These are phyloP conservation scores for Galeruca laticollis DNA, from an alignment of 2,888 invertebrate genomes.

Conservation along the genomic window DNA sequence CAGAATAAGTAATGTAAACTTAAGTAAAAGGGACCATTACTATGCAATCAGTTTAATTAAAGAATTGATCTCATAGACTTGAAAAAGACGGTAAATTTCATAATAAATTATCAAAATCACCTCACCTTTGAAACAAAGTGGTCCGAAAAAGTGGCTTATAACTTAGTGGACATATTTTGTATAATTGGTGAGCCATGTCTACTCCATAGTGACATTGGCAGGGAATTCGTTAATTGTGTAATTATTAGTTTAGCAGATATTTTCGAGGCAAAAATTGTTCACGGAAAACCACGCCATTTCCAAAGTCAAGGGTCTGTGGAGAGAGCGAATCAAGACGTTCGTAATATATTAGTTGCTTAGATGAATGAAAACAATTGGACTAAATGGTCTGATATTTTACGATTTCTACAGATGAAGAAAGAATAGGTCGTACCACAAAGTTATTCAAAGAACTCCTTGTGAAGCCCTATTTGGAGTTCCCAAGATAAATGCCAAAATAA, in stretches of 20 bases:
- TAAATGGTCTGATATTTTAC: not conserved
- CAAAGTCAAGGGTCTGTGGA: too few relatives aligned
- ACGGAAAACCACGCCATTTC: conserved; percentile 41
- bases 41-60: not conserved
- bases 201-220: conserved; percentile 56
- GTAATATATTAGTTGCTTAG: conserved; percentile 11
- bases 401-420: conserved; percentile 36
- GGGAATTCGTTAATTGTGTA: conserved; percentile 38
- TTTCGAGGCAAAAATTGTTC: not conserved
- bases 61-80: not conserved
- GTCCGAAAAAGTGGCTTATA: conserved; percentile 57
- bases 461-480: conserved; percentile 26
- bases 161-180: conserved; percentile 57
- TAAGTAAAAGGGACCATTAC: too few relatives aligned
- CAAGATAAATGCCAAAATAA: conserved; percentile 7
- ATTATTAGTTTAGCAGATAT: conserved; percentile 36
- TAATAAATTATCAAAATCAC: conserved; percentile 61
- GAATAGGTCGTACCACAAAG: conserved; percentile 32
- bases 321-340: too few relatives aligned
- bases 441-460: conserved; percentile 21
- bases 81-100: conserved; percentile 50
- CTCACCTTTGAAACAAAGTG: conserved; percentile 58
- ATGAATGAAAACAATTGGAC: conserved; percentile 12
- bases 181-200: conserved; percentile 59
- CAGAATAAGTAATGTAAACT: too few relatives aligned